Evolutionary conservation across 2,113 vertebrate species (phyloP).

Genomic region (Micromys minutus): DNA sequence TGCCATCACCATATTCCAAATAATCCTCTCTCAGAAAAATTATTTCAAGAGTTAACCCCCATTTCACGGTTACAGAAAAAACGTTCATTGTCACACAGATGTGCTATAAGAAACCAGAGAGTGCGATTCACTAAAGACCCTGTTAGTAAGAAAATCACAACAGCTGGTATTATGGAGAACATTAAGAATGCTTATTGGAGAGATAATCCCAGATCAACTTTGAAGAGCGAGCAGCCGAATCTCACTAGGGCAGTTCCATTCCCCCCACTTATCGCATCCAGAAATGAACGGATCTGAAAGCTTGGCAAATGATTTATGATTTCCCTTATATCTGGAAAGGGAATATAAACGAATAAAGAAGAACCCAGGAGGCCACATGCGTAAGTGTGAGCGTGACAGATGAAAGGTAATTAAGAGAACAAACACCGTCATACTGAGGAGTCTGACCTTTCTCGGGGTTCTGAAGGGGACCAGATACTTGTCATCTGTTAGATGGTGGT

Average conservation of each 20-base stretch:
- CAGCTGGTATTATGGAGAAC: conserved; percentile 77
- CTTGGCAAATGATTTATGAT: conserved; percentile 67
- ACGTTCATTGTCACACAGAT: conserved; percentile 67
- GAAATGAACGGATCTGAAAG: conserved; percentile 71
- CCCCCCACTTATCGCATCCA: conserved; percentile 47
- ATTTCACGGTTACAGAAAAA: conserved; percentile 45
- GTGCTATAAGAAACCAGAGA: conserved; percentile 60
- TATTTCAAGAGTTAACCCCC: conserved; percentile 50
- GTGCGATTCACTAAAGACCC: conserved; percentile 67
- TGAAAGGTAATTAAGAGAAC: conserved; percentile 73
- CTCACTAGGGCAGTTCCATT: conserved; percentile 64
- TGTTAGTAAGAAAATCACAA: conserved; percentile 74
- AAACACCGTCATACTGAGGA: conserved; percentile 62
- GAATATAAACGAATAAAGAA: conserved; percentile 63
- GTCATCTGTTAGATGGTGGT: neutral
- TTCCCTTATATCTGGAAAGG: conserved; percentile 70
- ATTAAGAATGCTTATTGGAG: conserved; percentile 67
- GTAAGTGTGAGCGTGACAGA: conserved; percentile 57
- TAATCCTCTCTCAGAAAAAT: conserved; percentile 21
- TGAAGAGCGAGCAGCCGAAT: conserved; percentile 65
- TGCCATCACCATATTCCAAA: conserved; percentile 39
- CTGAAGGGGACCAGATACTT: conserved; percentile 68
- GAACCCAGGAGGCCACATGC: conserved; percentile 19
- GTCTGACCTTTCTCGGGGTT: conserved; percentile 54
- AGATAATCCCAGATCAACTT: conserved; percentile 75